phyloP scores from a whole-genome alignment of 2,797 vertebrate species.

The Clarias platycephalus region DNA sequence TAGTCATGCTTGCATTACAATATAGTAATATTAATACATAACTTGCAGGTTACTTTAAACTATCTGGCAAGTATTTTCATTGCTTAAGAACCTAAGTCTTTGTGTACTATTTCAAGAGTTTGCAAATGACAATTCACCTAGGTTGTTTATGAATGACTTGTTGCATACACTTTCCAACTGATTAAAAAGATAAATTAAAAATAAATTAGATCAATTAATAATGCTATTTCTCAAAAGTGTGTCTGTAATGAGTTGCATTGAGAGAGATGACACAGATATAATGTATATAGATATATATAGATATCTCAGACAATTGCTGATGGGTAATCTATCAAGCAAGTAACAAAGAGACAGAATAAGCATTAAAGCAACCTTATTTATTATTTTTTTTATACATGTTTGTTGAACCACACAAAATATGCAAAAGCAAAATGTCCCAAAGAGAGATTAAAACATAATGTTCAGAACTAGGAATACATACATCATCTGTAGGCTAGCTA shows the following conservation, averaged over 20 bases:
- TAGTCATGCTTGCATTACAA: neutral
- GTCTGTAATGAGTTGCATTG: neutral
- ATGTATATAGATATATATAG: neutral
- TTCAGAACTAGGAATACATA: constrained; percentile 73
- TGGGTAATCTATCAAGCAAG: neutral
- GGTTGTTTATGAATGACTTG: neutral
- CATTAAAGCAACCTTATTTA: constrained; percentile 41
- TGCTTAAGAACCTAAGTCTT: neutral
- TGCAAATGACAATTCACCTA: neutral
- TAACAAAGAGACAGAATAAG: constrained; percentile 18
- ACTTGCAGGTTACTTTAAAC: neutral
- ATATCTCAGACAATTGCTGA: constrained; percentile 6
- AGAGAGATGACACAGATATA: neutral
- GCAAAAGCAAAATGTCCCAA: constrained; percentile 51
- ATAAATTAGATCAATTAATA: neutral
- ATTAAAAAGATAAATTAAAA: neutral
- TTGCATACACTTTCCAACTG: constrained; percentile 1
- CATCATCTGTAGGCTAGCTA: constrained; percentile 57
- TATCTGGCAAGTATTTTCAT: neutral
- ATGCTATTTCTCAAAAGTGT: neutral
- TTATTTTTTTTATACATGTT: constrained; percentile 57
- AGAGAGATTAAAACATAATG: constrained; percentile 73
- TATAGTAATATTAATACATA: neutral
- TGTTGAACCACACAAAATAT: constrained; percentile 49
- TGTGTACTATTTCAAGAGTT: neutral